These are phyloP conservation scores for Plectropomus leopardus DNA, from an alignment of 2,113 vertebrate species.

Conservation along the genomic window DNA sequence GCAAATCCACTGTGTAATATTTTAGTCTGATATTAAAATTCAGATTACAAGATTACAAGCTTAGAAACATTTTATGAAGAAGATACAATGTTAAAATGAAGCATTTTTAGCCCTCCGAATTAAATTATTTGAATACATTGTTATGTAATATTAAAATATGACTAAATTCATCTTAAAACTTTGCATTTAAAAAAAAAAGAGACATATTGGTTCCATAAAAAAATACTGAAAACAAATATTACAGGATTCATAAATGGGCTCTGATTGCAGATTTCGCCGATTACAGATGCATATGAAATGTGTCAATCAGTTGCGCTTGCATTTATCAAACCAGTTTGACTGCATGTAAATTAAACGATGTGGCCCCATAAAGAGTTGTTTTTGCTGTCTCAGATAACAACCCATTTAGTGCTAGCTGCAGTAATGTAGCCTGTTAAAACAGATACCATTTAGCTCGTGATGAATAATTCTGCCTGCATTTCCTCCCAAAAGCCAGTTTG, in stretches of 20 bases:
- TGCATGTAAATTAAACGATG: constrained; percentile 47
- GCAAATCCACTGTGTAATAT: neutral
- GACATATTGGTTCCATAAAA: constrained; percentile 19
- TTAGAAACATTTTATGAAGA: constrained; percentile 20
- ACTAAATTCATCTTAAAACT: neutral
- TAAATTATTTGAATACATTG: constrained; percentile 5
- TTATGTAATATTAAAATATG: neutral
- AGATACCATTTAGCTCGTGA: constrained; percentile 33
- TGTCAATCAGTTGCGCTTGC: constrained; percentile 30
- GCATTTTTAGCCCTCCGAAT: neutral
- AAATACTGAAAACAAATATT: neutral
- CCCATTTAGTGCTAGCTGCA: constrained; percentile 30
- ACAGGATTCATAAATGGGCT: constrained; percentile 10
- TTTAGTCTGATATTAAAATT: constrained; percentile 16
- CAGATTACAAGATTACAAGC: constrained; percentile 12
- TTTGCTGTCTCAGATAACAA: constrained; percentile 24
- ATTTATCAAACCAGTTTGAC: constrained; percentile 37
- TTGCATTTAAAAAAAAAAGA: constrained; percentile 6
- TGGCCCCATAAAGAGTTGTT: constrained; percentile 29
- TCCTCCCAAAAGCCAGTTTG: constrained; percentile 18
- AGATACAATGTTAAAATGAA: neutral
- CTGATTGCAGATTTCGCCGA: constrained; percentile 24
- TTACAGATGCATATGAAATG: constrained; percentile 45
- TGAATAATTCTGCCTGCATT: constrained; percentile 32
- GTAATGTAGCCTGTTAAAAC: constrained; percentile 22